Conservation (phyloP, 2,888 invertebrate species). For the Timandra comae region DNA sequence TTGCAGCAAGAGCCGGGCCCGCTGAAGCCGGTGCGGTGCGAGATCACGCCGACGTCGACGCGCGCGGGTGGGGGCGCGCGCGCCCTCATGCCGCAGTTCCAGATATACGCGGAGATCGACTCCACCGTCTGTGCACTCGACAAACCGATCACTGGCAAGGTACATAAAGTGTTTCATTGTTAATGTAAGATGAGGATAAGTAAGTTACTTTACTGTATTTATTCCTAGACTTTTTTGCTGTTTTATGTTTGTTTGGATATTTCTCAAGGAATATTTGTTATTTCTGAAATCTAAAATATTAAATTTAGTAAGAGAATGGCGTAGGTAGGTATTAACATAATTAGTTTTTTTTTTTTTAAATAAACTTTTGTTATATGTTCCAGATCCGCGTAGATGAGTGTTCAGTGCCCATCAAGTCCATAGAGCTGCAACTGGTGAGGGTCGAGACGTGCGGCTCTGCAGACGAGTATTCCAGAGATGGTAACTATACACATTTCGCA, state of each 20-base stretch:
- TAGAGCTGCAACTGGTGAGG: slow-evolving; percentile 94
- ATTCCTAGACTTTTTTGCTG: too few relatives aligned
- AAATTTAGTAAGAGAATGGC: too few relatives aligned
- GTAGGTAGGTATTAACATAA: too few relatives aligned
- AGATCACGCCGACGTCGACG: slow-evolving; percentile 89
- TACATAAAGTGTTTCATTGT: too few relatives aligned
- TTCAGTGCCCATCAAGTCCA: slow-evolving; percentile 90
- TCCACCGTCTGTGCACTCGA: slow-evolving; percentile 89
- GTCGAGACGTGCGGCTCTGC: slow-evolving; percentile 97
- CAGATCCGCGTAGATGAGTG: slow-evolving; percentile 88
- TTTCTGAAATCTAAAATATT: too few relatives aligned
- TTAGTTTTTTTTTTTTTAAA: too few relatives aligned
- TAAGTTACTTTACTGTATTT: too few relatives aligned
- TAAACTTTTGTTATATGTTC: too few relatives aligned
- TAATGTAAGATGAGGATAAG: too few relatives aligned
- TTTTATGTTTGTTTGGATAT: too few relatives aligned
- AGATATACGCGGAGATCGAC: slow-evolving; percentile 88
- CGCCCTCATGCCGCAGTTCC: slow-evolving; percentile 84
- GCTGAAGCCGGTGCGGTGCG: slow-evolving; percentile 84
- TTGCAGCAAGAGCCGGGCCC: slow-evolving; percentile 45
- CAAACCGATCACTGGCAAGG: slow-evolving; percentile 92
- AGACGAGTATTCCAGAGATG: slow-evolving; percentile 94
- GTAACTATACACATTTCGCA: too few relatives aligned
- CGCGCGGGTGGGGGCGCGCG: slow-evolving; percentile 72
- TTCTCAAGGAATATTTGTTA: too few relatives aligned